Base-by-base conservation (phyloP, 2,113 vertebrate genomes). In the Machaerirhynchus nigripectus region DNA sequence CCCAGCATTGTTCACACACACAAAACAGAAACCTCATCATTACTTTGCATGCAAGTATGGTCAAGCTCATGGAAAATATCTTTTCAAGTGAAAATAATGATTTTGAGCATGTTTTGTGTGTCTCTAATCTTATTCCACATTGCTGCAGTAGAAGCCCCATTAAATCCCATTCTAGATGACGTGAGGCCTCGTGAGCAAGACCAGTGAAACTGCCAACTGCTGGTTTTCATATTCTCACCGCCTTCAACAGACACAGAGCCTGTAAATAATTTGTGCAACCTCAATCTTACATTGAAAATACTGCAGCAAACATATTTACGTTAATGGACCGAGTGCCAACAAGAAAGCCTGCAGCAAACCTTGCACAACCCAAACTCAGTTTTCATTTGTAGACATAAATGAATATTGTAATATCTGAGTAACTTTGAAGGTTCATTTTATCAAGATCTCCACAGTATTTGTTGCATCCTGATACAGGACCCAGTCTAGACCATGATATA, bases 401-500 rank as follows among this genome's bases (percentile, higher is more conserved):
- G 39, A 23, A 5, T 44, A 55, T 53, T 69, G 40, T 16, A 61
- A 17, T 27, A 93, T 18, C 37, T 65, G n/a, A 88, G 35, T 93
- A 89, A 74, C 55, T 81, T 69, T 40, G 70, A 93, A 57, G 47
- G 33, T 55, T 73, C 15, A 2, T 83, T 84, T 92, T 84, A 95
- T 90, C 88, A 95, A 81, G 68, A 92, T 95, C 61, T 88, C 42
- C 31, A 53, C 15, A 57, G 9, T 53, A 74, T 50, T 73, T 88
- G 70, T 42, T 79, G 33, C 3, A 3, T 59, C 33, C 33, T 42
- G 24, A 76, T 84, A 39, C 0, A 8, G 75, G 42, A 74, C 13
- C 31, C 61, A 46, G 37, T 79, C 75, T 87, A 90, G 63, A 83
- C 37, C 33, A 23, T 15, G 19, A 39, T 31, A 76, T 1, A 86